Percentiles rank a stretch among this genome's conserved stretches.
These are phyloP conservation scores for Myopa testacea DNA, from an alignment of 2,888 invertebrate genomes.

Conservation along the genomic window DNA sequence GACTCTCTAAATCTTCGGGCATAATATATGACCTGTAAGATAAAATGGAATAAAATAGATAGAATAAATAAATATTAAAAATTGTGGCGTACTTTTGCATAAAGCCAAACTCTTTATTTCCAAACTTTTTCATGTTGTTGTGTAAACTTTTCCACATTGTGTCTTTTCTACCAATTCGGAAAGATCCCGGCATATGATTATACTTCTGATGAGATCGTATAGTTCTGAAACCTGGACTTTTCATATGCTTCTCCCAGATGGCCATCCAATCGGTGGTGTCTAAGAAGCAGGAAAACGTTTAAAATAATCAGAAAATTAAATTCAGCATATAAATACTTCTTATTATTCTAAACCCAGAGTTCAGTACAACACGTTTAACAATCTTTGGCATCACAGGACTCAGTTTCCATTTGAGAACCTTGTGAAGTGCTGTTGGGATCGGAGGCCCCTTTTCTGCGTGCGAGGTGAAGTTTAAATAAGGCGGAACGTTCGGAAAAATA, in stretches of 20 bases:
- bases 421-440: conserved; percentile 79
- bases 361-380: conserved; percentile 86
- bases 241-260: conserved; percentile 99
- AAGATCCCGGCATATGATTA: conserved; percentile 98
- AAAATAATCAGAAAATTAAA: conserved; percentile 4
- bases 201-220: conserved; percentile 93
- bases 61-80: neutral
- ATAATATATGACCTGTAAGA: conserved; percentile 82
- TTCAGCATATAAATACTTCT: conserved; percentile 72
- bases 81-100: conserved; percentile 75
- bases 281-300: conserved; percentile 57
- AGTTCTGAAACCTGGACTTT: conserved; percentile 86
- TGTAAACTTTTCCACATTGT: conserved; percentile 89
- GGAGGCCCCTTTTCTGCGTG: conserved; percentile 74
- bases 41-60: neutral
- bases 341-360: conserved; percentile 88
- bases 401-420: conserved; percentile 92
- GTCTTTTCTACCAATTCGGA: conserved; percentile 97
- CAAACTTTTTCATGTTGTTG: conserved; percentile 70
- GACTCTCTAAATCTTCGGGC: conserved; percentile 84
- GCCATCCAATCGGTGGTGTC: conserved; percentile 93
- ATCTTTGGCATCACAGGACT: conserved; percentile 95
- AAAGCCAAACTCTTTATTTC: conserved; percentile 82
- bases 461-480: conserved; percentile 81
- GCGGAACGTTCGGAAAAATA: conserved; percentile 80